Conservation (phyloP, 2,113 vertebrate genomes). For the Cynocephalus volans region DNA sequence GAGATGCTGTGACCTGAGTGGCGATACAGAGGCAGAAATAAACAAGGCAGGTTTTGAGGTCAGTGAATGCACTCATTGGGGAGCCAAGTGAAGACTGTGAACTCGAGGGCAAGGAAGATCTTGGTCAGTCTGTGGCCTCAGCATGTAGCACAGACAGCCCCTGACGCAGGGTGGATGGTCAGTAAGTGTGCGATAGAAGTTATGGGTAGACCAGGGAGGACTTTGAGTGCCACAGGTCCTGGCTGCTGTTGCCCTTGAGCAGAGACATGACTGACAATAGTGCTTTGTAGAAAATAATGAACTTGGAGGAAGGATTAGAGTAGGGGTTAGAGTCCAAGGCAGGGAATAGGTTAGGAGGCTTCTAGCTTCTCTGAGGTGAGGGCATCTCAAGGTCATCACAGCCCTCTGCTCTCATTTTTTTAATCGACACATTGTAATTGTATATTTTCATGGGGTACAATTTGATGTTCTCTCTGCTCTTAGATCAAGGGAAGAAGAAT, state of each 20-base stretch:
- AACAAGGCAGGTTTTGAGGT: neutral
- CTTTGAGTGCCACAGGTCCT: neutral
- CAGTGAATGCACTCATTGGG: neutral
- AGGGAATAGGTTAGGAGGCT: neutral
- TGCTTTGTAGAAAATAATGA: neutral
- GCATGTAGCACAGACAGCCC: neutral
- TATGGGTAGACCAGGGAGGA: neutral
- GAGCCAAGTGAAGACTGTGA: neutral
- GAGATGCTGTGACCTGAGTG: neutral
- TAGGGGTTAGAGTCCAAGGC: neutral
- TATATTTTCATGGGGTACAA: too few species aligned
- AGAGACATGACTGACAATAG: neutral
- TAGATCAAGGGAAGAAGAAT: neutral
- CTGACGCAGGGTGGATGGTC: neutral
- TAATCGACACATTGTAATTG: too few species aligned
- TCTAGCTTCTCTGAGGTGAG: neutral
- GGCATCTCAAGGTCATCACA: neutral
- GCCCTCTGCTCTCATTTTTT: neutral
- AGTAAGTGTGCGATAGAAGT: neutral
- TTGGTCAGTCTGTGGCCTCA: neutral
- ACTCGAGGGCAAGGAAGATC: too few species aligned
- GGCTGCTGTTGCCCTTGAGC: rapidly evolving
- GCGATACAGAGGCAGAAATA: neutral
- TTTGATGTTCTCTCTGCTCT: neutral
- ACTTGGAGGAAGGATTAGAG: neutral